Conservation (phyloP, 1,140 invertebrate genomes). For the Octopus sinensis region DNA sequence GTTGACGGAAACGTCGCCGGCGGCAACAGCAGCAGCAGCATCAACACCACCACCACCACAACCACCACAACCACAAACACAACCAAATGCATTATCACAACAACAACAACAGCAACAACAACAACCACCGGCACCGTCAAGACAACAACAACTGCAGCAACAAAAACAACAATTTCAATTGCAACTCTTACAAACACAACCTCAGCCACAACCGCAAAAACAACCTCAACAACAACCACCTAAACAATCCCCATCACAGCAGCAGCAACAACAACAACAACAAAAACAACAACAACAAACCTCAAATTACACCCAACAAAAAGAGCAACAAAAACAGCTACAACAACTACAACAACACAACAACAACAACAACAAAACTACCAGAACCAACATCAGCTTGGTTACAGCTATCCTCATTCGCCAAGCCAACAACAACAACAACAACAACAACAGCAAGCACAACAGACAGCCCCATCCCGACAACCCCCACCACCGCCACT, state of each 20-base stretch:
- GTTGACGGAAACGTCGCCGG: neutral
- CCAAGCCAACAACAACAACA: slow-evolving; percentile 15
- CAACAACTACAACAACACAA: neutral
- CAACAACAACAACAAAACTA: slow-evolving; percentile 6
- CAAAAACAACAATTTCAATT: neutral
- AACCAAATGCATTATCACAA: neutral
- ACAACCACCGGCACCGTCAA: neutral
- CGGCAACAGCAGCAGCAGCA: neutral
- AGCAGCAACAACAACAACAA: neutral
- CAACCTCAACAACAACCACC: neutral
- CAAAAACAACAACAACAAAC: neutral
- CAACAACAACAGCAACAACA: slow-evolving; percentile 3
- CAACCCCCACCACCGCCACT: neutral
- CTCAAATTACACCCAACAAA: neutral
- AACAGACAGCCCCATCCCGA: neutral
- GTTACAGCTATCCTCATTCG: slow-evolving; percentile 20
- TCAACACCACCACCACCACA: neutral
- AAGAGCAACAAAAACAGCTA: neutral
- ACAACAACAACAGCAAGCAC: neutral
- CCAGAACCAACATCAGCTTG: slow-evolving; percentile 19
- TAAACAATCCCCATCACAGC: neutral
- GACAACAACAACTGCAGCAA: neutral
- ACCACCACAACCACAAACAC: neutral
- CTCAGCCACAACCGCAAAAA: neutral
- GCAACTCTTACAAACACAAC: neutral